Evolutionary conservation across 1,140 invertebrate genomes (phyloP).

Genomic region (Rhopalosiphum maidis): DNA sequence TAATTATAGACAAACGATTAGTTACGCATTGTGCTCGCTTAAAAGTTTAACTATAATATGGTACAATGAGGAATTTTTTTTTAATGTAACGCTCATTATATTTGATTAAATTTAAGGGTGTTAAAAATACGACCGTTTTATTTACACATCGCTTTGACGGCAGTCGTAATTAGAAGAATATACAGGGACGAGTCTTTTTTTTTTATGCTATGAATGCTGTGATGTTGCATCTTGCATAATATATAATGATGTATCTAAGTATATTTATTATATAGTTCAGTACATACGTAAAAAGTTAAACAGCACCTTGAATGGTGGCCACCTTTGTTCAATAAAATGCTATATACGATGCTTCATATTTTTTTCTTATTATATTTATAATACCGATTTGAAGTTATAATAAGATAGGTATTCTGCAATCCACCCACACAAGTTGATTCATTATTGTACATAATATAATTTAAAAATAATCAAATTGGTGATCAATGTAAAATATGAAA

Average conservation of each 20-base stretch:
- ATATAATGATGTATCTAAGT: neutral
- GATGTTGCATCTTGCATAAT: neutral
- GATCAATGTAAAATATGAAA: constrained; percentile 10
- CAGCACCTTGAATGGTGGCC: neutral
- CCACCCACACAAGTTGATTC: neutral
- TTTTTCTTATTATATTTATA: neutral
- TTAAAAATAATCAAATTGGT: neutral
- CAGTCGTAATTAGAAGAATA: neutral
- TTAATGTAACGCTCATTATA: neutral
- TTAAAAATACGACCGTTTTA: neutral
- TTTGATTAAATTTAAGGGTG: neutral
- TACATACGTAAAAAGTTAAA: neutral
- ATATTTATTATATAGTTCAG: neutral
- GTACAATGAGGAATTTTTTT: neutral
- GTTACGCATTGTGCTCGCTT: neutral
- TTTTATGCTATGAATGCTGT: neutral
- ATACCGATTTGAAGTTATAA: neutral
- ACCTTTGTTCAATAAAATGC: neutral
- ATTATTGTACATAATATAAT: neutral
- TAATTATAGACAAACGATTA: neutral
- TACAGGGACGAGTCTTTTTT: neutral
- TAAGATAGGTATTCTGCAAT: neutral
- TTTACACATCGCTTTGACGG: neutral
- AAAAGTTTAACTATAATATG: neutral
- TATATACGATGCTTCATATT: neutral